Conservation (phyloP, 2,888 invertebrate genomes). For the Ectemnius cavifrons region DNA sequence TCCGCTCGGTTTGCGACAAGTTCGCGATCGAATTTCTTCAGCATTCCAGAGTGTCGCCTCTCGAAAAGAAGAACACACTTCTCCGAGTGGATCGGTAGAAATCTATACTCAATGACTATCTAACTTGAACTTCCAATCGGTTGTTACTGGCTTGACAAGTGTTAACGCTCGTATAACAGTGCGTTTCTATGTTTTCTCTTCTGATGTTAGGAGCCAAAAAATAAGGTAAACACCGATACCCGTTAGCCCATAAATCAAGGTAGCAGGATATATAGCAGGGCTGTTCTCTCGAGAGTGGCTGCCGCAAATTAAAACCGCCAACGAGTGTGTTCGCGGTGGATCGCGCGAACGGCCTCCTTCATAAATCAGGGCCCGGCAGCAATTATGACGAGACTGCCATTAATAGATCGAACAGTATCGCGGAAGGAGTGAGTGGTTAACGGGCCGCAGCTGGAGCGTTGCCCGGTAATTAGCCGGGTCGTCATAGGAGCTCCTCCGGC, state of each 20-base stretch:
- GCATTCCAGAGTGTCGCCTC: constrained; percentile 57
- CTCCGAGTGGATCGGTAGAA: too few relatives aligned
- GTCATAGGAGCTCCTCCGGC: constrained; percentile 7
- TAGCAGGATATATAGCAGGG: neutral
- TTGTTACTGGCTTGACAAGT: too few relatives aligned
- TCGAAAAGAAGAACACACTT: neutral
- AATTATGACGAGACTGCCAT: constrained; percentile 31
- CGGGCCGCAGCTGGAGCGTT: too few relatives aligned
- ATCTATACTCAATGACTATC: too few relatives aligned
- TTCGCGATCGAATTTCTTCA: constrained; percentile 68
- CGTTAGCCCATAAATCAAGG: constrained; percentile 3
- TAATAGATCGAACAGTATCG: constrained; percentile 34
- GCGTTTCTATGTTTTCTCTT: too few relatives aligned
- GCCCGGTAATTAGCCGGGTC: constrained; percentile 27
- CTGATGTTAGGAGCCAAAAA: neutral
- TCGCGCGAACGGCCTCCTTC: constrained; percentile 10
- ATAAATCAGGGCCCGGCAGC: constrained; percentile 40
- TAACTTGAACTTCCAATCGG: too few relatives aligned
- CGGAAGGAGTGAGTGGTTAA: constrained; percentile 1
- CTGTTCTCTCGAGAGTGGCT: neutral
- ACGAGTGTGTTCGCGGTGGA: neutral
- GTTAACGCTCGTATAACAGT: too few relatives aligned
- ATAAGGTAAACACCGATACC: neutral
- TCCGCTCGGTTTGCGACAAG: constrained; percentile 62
- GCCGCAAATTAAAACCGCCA: constrained; percentile 12